phyloP scores from a whole-genome alignment of 2,113 vertebrate genomes.

The Apodemus sylvaticus region DNA sequence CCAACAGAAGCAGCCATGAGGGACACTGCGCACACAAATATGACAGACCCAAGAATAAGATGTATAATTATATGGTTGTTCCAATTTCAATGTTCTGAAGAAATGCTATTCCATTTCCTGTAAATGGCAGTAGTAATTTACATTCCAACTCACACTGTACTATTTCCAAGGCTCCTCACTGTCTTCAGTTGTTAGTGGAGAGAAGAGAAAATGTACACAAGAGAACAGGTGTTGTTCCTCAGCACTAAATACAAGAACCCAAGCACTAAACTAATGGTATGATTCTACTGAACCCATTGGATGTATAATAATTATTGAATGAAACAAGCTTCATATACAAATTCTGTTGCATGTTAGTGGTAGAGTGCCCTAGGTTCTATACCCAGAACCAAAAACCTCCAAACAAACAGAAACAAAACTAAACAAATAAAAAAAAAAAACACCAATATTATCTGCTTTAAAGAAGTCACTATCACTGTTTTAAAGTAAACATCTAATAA shows the following conservation, averaged over 20 bases:
- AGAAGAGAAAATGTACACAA: not conserved
- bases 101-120: not conserved
- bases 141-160: not conserved
- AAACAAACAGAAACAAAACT: not conserved
- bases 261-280: not conserved
- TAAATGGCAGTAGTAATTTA: not conserved
- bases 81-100: not conserved
- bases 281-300: not conserved
- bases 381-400: not conserved
- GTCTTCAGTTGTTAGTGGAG: not conserved
- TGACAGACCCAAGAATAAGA: not conserved
- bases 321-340: not conserved
- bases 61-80: not conserved
- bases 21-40: not conserved
- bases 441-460: not conserved
- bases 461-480: constrained; percentile 8
- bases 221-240: not conserved
- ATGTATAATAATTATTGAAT: not conserved
- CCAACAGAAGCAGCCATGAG: not conserved
- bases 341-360: not conserved
- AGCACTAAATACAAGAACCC: not conserved
- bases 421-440: not conserved
- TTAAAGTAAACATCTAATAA: constrained; percentile 12
- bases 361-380: not conserved
- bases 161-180: not conserved